Conservation (phyloP, 2,888 invertebrate species). For the Serripes groenlandicus region DNA sequence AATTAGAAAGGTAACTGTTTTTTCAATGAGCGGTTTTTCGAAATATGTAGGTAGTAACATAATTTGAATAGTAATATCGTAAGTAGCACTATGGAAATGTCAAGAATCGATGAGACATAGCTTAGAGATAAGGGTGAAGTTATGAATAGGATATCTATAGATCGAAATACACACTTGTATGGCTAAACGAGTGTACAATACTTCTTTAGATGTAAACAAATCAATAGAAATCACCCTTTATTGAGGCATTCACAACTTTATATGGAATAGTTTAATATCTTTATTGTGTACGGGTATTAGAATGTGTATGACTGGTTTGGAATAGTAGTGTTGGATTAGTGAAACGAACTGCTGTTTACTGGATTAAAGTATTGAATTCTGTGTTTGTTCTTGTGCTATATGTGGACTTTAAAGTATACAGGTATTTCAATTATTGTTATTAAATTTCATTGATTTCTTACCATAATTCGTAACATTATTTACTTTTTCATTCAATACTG, state of each 20-base stretch:
- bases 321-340: neutral
- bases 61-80: too few relatives aligned
- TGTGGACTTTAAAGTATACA: constrained; percentile 2
- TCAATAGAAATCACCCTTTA: constrained; percentile 11
- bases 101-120: too few relatives aligned
- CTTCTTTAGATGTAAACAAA: constrained; percentile 21
- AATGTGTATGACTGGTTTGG: too few relatives aligned
- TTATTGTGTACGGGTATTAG: constrained; percentile 3
- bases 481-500: too few relatives aligned
- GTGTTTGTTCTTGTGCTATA: constrained; percentile 7
- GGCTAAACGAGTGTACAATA: neutral
- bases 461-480: too few relatives aligned
- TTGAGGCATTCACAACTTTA: too few relatives aligned
- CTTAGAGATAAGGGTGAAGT: neutral
- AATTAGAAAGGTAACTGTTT: too few relatives aligned
- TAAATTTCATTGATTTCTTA: constrained; percentile 7
- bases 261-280: constrained; percentile 3
- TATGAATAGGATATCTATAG: neutral
- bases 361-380: constrained; percentile 4
- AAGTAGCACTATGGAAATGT: too few relatives aligned
- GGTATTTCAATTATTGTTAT: constrained; percentile 9
- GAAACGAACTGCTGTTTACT: neutral
- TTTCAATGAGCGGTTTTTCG: too few relatives aligned
- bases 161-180: constrained; percentile 1
- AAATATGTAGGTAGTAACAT: too few relatives aligned